Base-by-base conservation (phyloP, 2,113 vertebrate genomes). In the Typhlomys cinereus region DNA sequence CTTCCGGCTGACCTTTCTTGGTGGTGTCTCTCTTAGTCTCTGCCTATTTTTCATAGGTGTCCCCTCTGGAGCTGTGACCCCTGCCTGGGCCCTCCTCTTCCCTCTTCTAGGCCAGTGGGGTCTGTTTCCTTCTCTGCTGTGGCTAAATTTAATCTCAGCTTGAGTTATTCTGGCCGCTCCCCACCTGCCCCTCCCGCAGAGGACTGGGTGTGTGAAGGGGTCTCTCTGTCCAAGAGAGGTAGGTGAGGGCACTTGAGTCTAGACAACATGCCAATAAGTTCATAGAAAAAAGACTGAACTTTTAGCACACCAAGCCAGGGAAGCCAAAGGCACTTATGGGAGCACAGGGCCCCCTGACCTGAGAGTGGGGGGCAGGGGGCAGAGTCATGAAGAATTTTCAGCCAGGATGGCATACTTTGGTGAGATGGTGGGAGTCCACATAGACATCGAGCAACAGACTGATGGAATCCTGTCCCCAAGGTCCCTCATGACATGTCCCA, bases 101-200 rank as follows among this genome's bases (percentile, higher is more conserved):
- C 93, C 88, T 79, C 66, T 69, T 54, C 29, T 70, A 80, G 82
- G 80, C 96, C 96, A 97, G 96, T 96, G 95, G 83, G 90, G 89
- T 86, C 95, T 94, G 64, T 95, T 95, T 67, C 96, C 96, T 93
- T 95, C 95, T 87, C 90, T 93, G 50, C 34, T 39, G 74, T 31
- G 74, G 93, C 96, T 97, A 96, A 97, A 95, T 97, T 96, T 97
- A 97, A 89, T 88, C 84, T 78, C 20, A 36, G 80, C 81, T 82
- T 29, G 89, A 93, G 94, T 95, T 97, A 97, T 97, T 97, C 95
- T 96, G 90, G 95, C 13, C 84, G 57, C 71, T 89, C 85, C 92
- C 83, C 34, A 78, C 75, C 87, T 83, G 14, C 75, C 71, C 81
- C 93, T 88, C 80, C 75, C 75, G 69, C 84, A 64, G 92, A 66